phyloP scores from a whole-genome alignment of 2,113 vertebrate species.

The Periophthalmodon schlosseri region DNA sequence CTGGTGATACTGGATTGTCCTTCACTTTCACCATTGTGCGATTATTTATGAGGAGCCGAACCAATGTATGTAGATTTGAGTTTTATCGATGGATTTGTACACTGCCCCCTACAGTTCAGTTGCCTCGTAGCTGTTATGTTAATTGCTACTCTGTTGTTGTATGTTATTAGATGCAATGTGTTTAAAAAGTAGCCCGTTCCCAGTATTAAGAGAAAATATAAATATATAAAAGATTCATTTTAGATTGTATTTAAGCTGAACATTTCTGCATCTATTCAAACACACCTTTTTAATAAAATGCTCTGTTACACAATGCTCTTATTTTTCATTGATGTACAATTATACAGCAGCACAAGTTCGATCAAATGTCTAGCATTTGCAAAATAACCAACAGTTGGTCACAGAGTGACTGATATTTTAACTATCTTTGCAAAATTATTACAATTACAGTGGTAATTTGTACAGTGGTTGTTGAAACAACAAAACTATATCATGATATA shows the following conservation, averaged over 20 bases:
- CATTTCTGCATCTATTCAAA: conserved; percentile 69
- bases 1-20: conserved; percentile 26
- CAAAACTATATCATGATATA: neutral
- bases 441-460: neutral
- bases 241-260: conserved; percentile 82
- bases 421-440: neutral
- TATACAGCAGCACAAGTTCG: neutral
- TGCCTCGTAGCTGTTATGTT: conserved; percentile 58
- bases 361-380: neutral
- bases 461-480: too few relatives aligned
- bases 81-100: conserved; percentile 75
- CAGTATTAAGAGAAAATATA: conserved; percentile 68
- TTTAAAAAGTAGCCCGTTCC: conserved; percentile 72
- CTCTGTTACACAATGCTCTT: conserved; percentile 57
- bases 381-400: neutral
- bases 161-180: conserved; percentile 71
- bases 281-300: conserved; percentile 76
- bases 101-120: conserved; percentile 54
- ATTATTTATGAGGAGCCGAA: conserved; percentile 74
- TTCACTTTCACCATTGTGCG: conserved; percentile 38
- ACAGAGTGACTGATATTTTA: neutral
- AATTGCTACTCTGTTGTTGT: conserved; percentile 67
- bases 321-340: neutral
- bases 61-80: conserved; percentile 53
- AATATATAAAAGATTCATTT: conserved; percentile 69